Percentiles rank a stretch among this genome's conserved stretches.
Evolutionary conservation across 2,888 invertebrate species (phyloP).

Genomic region (Ichneumoninae sp.): DNA sequence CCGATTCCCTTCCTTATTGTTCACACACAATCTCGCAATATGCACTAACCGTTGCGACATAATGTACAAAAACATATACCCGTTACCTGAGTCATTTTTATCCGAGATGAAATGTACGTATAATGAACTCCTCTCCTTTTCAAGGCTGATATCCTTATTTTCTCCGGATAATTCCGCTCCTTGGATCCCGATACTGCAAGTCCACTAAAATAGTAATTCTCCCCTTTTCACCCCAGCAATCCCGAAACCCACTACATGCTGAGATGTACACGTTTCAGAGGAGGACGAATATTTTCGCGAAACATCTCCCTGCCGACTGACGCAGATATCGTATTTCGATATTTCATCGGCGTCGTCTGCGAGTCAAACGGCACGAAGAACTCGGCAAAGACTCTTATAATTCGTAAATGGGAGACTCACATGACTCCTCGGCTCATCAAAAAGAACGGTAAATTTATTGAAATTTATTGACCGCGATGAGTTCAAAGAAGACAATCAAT

Average conservation of each 20-base stretch:
- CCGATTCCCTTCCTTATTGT: not conserved
- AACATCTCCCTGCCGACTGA: conserved; percentile 89
- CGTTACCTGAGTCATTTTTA: not conserved
- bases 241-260: conserved; percentile 52
- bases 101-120: not conserved
- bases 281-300: conserved; percentile 83
- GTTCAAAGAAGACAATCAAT: not conserved
- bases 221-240: conserved; percentile 34
- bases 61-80: too few species aligned
- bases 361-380: conserved; percentile 85
- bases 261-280: conserved; percentile 73
- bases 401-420: conserved; percentile 93
- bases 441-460: conserved; percentile 80
- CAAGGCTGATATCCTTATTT: not conserved
- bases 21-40: not conserved
- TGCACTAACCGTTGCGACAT: not conserved
- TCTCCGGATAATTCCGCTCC: not conserved
- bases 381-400: conserved; percentile 85
- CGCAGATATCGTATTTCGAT: conserved; percentile 90
- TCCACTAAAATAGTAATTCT: conserved; percentile 19
- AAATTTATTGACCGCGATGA: not conserved
- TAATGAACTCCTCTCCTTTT: not conserved
- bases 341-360: conserved; percentile 90
- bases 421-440: conserved; percentile 88
- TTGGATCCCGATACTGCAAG: conserved; percentile 7